Evolutionary conservation across 2,113 vertebrate species (phyloP), one percentile per base, ranked within the genome.

Genomic region (Pelecanus crispus): DNA sequence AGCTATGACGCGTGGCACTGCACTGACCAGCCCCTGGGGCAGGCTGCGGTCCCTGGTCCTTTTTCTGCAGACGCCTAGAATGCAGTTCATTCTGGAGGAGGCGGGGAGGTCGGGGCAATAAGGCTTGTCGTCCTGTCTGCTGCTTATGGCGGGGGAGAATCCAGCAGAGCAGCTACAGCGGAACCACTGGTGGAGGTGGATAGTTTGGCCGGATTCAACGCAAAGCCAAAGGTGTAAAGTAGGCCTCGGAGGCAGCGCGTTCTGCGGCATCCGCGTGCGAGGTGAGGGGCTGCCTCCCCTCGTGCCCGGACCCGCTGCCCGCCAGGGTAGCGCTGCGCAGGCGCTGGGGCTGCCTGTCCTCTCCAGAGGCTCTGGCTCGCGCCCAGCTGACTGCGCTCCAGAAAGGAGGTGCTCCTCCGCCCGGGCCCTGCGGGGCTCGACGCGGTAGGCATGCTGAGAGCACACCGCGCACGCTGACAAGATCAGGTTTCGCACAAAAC

Each of bases 401-500:
- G 49, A 31, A 22, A 3, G 71, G 87, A 81, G 81, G 71, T 9
- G 84, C 44, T 50, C 67, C 91, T 95, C 58, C 73, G 19, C 94
- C 66, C 61, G 61, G 74, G 81, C 74, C 94, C 56, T 21, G 49
- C 67, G 42, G 95, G 87, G 88, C 85, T 61, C 94, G 34, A 53
- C 55, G 96, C 55, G 87, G 94, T 82, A 89, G 88, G 52, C 86
- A 49, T 31, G 91, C 94, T 13, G 74, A 47, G 92, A 80, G 96
- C 93, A 7, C 93, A 59, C 82, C 36, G 49, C 25, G 63, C 96
- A 70, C 40, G 9, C 91, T 56, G 91, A 70, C 92, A 78, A 85
- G 94, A 94, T 96, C 94, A 18, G 88, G 91, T 95, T 96, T 95
- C 91, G 36, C 56, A 90, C 59, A 87, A 50, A 93, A 65, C 3